A percentile compares a stretch with the other conserved stretches of the same genome.
Conservation (phyloP, 2,113 vertebrate genomes). For the Cheirogaleus medius region DNA sequence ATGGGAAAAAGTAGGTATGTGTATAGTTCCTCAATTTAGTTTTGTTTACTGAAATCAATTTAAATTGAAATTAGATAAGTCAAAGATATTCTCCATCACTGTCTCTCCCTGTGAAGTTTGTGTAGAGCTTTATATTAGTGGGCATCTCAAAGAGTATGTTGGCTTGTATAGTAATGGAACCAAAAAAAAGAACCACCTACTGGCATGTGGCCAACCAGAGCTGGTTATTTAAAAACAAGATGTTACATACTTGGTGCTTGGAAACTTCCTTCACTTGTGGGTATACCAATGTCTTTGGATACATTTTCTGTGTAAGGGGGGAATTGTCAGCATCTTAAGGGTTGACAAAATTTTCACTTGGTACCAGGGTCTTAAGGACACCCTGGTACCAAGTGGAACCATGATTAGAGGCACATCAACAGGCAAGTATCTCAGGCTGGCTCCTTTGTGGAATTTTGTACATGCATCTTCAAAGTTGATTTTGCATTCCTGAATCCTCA, state of each 20-base stretch:
- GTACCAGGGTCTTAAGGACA: not conserved
- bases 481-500: not conserved
- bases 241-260: not conserved
- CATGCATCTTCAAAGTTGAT: not conserved
- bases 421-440: not conserved
- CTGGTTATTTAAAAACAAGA: conserved; percentile 9
- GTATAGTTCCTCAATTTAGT: not conserved
- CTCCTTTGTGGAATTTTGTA: not conserved
- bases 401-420: not conserved
- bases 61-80: not conserved
- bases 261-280: not conserved
- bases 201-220: not conserved
- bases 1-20: not conserved
- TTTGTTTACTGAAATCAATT: conserved; percentile 64
- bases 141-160: not conserved
- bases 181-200: not conserved
- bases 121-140: not conserved
- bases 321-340: not conserved
- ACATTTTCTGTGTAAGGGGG: not conserved
- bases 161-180: not conserved
- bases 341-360: not conserved
- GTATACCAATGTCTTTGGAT: not conserved
- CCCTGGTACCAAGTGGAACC: too few species aligned
- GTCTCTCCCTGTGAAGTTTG: not conserved
- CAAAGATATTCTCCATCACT: not conserved